These are phyloP conservation scores for Eira barbara DNA, from an alignment of 2,113 vertebrate species.

Conservation along the genomic window DNA sequence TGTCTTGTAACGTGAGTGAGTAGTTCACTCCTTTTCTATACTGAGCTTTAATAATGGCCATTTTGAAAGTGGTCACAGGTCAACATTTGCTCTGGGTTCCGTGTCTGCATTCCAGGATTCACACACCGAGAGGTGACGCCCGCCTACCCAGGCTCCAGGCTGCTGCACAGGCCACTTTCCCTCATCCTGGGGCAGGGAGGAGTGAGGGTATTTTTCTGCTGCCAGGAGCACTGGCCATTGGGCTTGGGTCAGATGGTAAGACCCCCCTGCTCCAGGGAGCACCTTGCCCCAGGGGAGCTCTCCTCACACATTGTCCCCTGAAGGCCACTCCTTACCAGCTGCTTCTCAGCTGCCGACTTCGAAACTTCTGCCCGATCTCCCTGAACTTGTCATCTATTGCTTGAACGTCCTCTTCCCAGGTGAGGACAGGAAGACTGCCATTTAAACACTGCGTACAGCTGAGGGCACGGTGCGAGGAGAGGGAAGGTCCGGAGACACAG, in stretches of 20 bases:
- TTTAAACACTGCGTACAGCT: neutral
- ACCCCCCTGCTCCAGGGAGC: neutral
- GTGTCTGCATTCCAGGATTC: neutral
- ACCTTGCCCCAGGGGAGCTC: neutral
- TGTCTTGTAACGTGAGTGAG: neutral
- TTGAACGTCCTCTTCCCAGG: neutral
- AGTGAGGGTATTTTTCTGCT: neutral
- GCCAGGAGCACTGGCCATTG: neutral
- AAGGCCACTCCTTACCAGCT: neutral
- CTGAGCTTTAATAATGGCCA: neutral
- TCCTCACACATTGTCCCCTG: neutral
- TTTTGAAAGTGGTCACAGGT: neutral
- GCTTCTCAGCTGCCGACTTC: neutral
- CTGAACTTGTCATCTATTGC: neutral
- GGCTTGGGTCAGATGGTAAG: neutral
- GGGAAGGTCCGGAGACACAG: too few species aligned
- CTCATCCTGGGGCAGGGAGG: neutral
- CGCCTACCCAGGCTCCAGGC: rapidly evolving
- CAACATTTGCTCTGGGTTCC: neutral
- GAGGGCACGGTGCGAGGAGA: neutral
- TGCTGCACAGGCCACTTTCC: neutral
- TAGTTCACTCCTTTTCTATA: neutral
- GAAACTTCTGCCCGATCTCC: neutral
- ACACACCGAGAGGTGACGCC: neutral
- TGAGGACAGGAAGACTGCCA: neutral